phyloP scores from a whole-genome alignment of 37 sponge, comb jelly and placozoan species.

The Aplysina aerophoba region DNA sequence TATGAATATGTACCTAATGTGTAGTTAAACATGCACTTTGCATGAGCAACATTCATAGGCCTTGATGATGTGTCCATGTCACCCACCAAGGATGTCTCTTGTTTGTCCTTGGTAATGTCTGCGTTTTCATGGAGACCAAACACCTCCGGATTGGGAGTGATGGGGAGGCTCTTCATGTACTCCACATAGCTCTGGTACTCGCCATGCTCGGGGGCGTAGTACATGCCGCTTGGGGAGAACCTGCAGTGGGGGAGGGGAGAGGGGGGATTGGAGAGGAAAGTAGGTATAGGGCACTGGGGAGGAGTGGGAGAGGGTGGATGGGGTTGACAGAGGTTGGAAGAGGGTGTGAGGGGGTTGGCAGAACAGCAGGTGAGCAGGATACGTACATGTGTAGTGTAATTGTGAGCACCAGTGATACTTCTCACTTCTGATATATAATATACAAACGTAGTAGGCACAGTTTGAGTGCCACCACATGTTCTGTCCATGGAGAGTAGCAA shows the following conservation, averaged over 20 bases:
- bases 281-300: background rate
- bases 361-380: too few species aligned
- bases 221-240: constrained; percentile 94
- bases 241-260: constrained; percentile 20
- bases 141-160: constrained; percentile 97
- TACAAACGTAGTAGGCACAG: too few species aligned
- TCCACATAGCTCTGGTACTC: constrained; percentile 89
- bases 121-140: constrained; percentile 99
- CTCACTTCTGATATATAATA: too few species aligned
- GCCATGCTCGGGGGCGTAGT: constrained; percentile 89
- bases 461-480: too few species aligned
- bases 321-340: too few species aligned
- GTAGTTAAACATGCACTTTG: too few species aligned
- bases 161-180: constrained; percentile 87
- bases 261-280: background rate
- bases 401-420: too few species aligned
- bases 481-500: too few species aligned
- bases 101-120: constrained; percentile 98
- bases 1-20: background rate
- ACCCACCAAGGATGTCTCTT: constrained; percentile 81
- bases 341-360: too few species aligned
- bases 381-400: too few species aligned
- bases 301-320: too few species aligned
- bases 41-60: too few species aligned
- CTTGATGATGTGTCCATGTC: background rate